Evolutionary conservation across 2,888 invertebrate genomes (phyloP).

Genomic region (Meliscaeva auricollis): DNA sequence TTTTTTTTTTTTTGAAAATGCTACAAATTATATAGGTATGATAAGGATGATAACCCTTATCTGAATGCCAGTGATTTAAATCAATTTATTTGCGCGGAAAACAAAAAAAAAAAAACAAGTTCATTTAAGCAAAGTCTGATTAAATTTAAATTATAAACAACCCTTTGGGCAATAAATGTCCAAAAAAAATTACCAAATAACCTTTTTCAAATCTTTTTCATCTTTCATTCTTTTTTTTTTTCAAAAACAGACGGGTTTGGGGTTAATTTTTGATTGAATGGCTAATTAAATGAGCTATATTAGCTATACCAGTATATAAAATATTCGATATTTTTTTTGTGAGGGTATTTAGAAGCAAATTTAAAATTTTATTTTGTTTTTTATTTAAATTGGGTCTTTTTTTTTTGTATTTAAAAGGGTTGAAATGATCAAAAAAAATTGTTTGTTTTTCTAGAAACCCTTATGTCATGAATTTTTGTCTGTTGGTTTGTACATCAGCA

Average conservation of each 20-base stretch:
- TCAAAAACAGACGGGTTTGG: conserved; percentile 2
- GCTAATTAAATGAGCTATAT: conserved; percentile 18
- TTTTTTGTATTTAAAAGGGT: too few species aligned
- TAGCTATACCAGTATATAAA: too few species aligned
- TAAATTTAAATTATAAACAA: conserved; percentile 16
- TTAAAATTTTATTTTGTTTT: too few species aligned
- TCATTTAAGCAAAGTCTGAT: conserved; percentile 12
- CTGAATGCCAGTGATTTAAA: conserved; percentile 5
- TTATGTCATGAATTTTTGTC: too few species aligned
- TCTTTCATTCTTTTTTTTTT: background rate
- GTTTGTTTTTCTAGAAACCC: too few species aligned
- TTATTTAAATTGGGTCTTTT: too few species aligned
- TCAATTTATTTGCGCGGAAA: background rate
- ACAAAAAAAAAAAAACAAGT: background rate
- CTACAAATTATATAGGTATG: background rate
- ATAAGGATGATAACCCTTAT: conserved; percentile 9
- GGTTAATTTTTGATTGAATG: conserved; percentile 8
- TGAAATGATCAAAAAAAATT: too few species aligned
- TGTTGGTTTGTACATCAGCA: too few species aligned
- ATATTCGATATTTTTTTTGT: background rate
- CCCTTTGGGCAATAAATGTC: conserved; percentile 12
- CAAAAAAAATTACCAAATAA: background rate
- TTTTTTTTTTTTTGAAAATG: background rate
- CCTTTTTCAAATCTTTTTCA: conserved; percentile 3
- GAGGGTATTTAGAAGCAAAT: too few species aligned